Evolutionary conservation across 2,113 vertebrate genomes (phyloP).

Genomic region (Willisornis vidua): DNA sequence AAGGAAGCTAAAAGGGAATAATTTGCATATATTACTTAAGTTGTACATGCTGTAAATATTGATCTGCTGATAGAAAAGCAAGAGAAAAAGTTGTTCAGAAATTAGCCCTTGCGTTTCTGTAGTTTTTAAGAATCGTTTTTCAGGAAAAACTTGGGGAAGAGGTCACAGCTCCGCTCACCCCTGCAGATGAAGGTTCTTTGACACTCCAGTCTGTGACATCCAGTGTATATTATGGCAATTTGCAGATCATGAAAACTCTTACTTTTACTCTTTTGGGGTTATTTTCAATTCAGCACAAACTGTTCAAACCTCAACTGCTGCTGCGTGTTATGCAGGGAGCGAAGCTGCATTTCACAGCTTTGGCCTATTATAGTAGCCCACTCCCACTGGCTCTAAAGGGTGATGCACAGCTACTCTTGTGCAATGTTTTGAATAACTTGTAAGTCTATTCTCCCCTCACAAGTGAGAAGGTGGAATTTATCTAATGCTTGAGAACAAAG

Average conservation of each 20-base stretch:
- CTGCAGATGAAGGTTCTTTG: background rate
- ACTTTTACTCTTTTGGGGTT: background rate
- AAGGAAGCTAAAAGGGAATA: slow-evolving; percentile 60
- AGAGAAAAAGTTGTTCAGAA: background rate
- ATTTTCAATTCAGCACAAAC: background rate
- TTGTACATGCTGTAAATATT: slow-evolving; percentile 51
- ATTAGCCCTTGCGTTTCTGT: background rate
- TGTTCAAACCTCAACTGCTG: background rate
- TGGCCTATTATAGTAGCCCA: background rate
- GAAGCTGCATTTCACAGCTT: background rate
- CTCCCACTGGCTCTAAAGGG: background rate
- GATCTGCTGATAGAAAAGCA: background rate
- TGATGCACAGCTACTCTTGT: background rate
- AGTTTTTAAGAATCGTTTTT: background rate
- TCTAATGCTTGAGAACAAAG: background rate
- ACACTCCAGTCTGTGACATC: background rate
- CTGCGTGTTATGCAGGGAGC: background rate
- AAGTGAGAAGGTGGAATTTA: background rate
- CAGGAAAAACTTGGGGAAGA: background rate
- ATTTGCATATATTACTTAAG: slow-evolving; percentile 70
- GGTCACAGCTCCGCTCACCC: background rate
- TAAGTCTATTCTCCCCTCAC: background rate
- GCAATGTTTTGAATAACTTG: background rate
- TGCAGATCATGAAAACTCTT: background rate
- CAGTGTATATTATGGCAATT: background rate